Conservation (phyloP, 2,888 invertebrate species). For the Listrodromus nycthemerus region DNA sequence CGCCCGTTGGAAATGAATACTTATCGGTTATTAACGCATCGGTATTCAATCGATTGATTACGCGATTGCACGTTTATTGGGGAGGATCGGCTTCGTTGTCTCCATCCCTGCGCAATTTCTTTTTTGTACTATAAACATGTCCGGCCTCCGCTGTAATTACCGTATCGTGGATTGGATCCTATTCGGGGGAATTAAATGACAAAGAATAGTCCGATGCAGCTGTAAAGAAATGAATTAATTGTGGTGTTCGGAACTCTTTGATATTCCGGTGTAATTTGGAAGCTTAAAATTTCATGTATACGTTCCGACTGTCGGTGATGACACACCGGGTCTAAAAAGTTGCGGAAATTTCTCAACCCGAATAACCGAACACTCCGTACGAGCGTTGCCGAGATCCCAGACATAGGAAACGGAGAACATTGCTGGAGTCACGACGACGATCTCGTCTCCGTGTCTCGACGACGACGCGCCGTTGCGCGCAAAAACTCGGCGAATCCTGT, state of each 20-base stretch:
- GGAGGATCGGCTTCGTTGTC: neutral
- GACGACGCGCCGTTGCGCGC: slow-evolving; percentile 42
- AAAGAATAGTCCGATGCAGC: neutral
- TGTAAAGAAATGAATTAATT: neutral
- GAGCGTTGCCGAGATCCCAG: slow-evolving; percentile 5
- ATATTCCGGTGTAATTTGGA: neutral
- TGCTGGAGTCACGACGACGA: neutral
- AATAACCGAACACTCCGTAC: neutral
- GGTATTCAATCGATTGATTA: slow-evolving; percentile 16
- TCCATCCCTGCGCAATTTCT: neutral
- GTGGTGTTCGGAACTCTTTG: neutral
- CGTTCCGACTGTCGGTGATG: neutral
- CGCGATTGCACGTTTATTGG: neutral
- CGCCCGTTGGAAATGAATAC: neutral
- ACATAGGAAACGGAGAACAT: neutral
- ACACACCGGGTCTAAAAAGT: neutral
- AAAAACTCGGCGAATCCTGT: slow-evolving; percentile 63
- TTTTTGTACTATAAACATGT: neutral
- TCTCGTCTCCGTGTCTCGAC: slow-evolving; percentile 31
- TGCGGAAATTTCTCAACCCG: neutral
- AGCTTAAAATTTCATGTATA: neutral
- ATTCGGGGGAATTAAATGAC: neutral
- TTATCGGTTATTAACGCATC: slow-evolving; percentile 18
- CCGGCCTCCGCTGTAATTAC: neutral
- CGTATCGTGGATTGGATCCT: neutral